Evolutionary conservation across 2,888 invertebrate genomes (phyloP).

Genomic region (Acrocyrtus sp.): DNA sequence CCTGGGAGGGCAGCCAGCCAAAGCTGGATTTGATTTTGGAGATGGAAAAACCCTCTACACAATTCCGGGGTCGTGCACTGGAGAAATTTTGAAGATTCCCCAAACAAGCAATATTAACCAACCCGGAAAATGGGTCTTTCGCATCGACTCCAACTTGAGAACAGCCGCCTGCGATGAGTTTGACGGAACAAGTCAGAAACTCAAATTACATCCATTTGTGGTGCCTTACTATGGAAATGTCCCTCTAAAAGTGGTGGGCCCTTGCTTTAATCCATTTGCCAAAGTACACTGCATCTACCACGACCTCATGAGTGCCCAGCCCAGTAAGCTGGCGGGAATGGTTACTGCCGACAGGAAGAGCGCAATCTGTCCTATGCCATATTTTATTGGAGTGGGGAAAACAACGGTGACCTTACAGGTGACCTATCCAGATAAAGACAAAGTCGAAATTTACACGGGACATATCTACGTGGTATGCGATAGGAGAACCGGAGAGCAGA

Average conservation of each 20-base stretch:
- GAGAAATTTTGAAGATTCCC: constrained; percentile 17
- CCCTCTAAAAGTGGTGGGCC: constrained; percentile 6
- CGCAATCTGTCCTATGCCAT: constrained; percentile 9
- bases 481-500: no score
- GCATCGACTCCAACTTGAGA: constrained; percentile 41
- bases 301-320: background rate
- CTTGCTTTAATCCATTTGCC: constrained; percentile 1
- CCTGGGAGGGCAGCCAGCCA: constrained; percentile 43
- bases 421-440: no score
- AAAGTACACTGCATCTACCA: constrained; percentile 6
- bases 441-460: no score
- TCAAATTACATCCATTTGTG: constrained; percentile 4
- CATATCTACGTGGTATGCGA: no score
- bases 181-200: background rate
- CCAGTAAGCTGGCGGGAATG: background rate
- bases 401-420: constrained; percentile 2
- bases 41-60: constrained; percentile 38
- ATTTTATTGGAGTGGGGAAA: background rate
- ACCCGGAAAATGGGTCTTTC: constrained; percentile 53
- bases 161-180: constrained; percentile 10
- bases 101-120: constrained; percentile 34
- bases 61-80: constrained; percentile 32
- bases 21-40: constrained; percentile 56
- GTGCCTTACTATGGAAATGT: constrained; percentile 3
- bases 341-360: background rate